Evolutionary conservation across 2,113 vertebrate genomes (phyloP), one percentile per base, ranked within the genome.

Genomic region (Etia nguti): DNA sequence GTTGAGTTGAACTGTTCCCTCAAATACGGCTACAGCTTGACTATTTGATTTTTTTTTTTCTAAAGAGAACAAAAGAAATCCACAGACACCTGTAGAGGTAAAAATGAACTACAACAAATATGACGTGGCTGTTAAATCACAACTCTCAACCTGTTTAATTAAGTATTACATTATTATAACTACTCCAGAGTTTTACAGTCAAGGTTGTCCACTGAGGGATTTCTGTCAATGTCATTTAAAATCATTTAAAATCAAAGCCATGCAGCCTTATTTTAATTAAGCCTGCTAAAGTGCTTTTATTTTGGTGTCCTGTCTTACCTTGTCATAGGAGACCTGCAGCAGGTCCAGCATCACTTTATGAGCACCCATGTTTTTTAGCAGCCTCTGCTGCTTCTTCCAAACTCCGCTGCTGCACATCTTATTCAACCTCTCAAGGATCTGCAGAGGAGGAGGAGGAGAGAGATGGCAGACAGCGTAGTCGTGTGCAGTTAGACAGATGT

Each of bases 331-430:
- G 60, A 99, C 97, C 95, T 99, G 98, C 92, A 99, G 96, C 86
- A 99, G 96, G 92, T 99, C 99, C 96, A 99, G 93, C 98, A 99
- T 99, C 93, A 99, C 98, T 92, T 99, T 99, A 94, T 99, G 98
- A 79, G 99, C 98, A 0, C 99, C 98, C 98, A 99, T 98, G 96
- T 99, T 99, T 96, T 99, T 99, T 89, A 99, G 86, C 36, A 99
- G 91, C 75, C 98, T 95, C 93, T 99, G 99, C 94, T 99, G 99
- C 92, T 99, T 99, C 96, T 98, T 99, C 94, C 98, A 97, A 83
- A 98, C 97, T 2, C 98, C 98, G 0, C 96, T 97, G 6, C 97
- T 98, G 0, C 98, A 99, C 99, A 99, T 98, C 95, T 98, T 99
- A 93, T 98, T 98, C 70, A 99, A 90, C 43, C 97, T 82, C 92